Percentiles rank a stretch among this genome's conserved stretches.
phyloP scores from a whole-genome alignment of 2,113 vertebrate genomes.

The Ursus arctos region DNA sequence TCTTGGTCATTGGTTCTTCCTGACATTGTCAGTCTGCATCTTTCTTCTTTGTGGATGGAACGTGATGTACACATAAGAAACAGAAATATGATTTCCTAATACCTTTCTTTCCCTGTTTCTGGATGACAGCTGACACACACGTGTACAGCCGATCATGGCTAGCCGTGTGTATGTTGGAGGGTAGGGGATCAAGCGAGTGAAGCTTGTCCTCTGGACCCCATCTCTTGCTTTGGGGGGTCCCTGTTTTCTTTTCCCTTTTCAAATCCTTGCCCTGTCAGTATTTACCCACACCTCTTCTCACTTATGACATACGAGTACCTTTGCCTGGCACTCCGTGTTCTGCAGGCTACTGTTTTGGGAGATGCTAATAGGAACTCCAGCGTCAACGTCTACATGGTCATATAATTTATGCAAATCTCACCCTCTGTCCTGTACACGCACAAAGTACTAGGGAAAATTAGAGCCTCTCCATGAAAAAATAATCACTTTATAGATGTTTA shows the following conservation, averaged over 20 bases:
- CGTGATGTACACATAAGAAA: background rate
- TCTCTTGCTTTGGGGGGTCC: too few species aligned
- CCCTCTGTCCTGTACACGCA: background rate
- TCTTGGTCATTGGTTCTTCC: background rate
- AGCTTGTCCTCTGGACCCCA: background rate
- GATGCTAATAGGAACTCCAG: background rate
- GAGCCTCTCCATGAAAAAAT: background rate
- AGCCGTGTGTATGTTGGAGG: accelerated
- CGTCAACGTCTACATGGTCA: background rate
- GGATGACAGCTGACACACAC: background rate
- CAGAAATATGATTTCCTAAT: background rate
- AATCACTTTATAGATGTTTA: background rate
- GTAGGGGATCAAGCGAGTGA: accelerated
- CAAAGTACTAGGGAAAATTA: background rate
- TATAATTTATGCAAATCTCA: background rate
- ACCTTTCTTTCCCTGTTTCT: background rate
- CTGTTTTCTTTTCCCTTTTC: background rate
- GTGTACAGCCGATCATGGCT: background rate
- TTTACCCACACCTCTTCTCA: background rate
- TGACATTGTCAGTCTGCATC: background rate
- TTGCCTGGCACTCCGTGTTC: background rate
- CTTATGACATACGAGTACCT: accelerated
- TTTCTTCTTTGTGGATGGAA: background rate
- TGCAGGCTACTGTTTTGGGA: background rate
- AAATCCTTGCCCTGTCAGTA: background rate